These are phyloP conservation scores for Euwallacea similis DNA, from an alignment of 1,140 invertebrate genomes.

Conservation along the genomic window DNA sequence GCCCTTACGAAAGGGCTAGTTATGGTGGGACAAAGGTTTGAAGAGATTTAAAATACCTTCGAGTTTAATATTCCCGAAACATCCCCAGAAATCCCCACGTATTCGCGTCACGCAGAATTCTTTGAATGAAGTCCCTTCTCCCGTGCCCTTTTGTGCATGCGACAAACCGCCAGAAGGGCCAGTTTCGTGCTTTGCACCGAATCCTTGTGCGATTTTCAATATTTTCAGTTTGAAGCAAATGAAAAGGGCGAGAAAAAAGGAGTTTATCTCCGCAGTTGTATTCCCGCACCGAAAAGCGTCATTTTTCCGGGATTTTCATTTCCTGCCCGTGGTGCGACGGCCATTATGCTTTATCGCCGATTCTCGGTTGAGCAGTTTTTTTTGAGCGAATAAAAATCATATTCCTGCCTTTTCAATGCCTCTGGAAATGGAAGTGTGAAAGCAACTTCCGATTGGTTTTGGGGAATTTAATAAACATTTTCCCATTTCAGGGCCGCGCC, in stretches of 20 bases:
- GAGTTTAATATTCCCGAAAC: conserved; percentile 14
- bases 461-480: conserved; percentile 12
- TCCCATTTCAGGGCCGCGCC: too few relatives aligned
- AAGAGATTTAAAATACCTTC: too few relatives aligned
- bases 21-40: too few relatives aligned
- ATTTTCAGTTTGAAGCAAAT: too few relatives aligned
- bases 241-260: too few relatives aligned
- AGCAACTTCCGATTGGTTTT: conserved; percentile 11
- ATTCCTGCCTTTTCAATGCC: conserved; percentile 22
- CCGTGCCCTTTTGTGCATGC: conserved; percentile 8
- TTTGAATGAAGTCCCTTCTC: conserved; percentile 2
- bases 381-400: conserved; percentile 16
- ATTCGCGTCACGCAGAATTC: conserved; percentile 13
- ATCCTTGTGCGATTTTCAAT: too few relatives aligned
- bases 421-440: conserved; percentile 1
- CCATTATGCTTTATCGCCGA: conserved; percentile 22
- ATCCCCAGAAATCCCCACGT: conserved; percentile 5
- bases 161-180: conserved; percentile 8
- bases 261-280: too few relatives aligned
- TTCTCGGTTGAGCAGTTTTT: conserved; percentile 23
- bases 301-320: conserved; percentile 17
- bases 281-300: too few relatives aligned
- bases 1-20: too few relatives aligned
- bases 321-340: conserved; percentile 1
- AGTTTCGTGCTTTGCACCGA: too few relatives aligned